A percentile compares a stretch with the other conserved stretches of the same genome.
phyloP scores from a whole-genome alignment of 1,140 invertebrate genomes.

The Matsumurasca onukii region DNA sequence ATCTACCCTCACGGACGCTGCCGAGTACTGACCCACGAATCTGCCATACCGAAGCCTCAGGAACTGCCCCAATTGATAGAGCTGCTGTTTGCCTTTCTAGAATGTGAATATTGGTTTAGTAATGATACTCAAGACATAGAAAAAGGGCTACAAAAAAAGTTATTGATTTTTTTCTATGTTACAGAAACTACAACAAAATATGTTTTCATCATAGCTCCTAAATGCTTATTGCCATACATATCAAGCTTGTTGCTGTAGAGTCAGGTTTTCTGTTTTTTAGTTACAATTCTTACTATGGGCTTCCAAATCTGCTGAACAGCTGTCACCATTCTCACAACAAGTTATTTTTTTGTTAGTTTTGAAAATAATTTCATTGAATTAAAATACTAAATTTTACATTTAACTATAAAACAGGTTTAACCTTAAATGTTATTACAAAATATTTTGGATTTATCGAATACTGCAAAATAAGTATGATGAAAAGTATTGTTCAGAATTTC shows the following conservation, averaged over 20 bases:
- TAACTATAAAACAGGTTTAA: too few species aligned
- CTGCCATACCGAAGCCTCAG: constrained; percentile 66
- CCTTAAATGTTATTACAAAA: too few species aligned
- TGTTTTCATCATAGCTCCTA: background rate
- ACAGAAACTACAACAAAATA: background rate
- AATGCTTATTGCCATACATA: background rate
- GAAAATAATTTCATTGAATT: background rate
- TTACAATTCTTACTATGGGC: background rate
- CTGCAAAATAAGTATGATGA: too few species aligned
- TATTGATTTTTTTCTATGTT: background rate
- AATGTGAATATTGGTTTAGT: constrained; percentile 39
- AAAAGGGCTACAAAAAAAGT: background rate
- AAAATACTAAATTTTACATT: background rate
- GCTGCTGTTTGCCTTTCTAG: constrained; percentile 74
- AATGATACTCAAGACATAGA: background rate
- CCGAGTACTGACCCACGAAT: constrained; percentile 62
- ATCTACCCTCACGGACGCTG: constrained; percentile 64
- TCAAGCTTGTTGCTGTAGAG: background rate
- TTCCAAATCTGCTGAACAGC: too few species aligned
- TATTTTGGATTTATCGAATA: too few species aligned
- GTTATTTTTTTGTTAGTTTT: background rate
- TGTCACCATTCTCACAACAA: too few species aligned
- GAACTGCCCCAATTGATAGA: constrained; percentile 74
- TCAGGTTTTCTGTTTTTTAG: background rate
- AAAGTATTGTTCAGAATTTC: too few species aligned